Conservation (phyloP, 2,888 invertebrate species). For the Prosapia bicincta region DNA sequence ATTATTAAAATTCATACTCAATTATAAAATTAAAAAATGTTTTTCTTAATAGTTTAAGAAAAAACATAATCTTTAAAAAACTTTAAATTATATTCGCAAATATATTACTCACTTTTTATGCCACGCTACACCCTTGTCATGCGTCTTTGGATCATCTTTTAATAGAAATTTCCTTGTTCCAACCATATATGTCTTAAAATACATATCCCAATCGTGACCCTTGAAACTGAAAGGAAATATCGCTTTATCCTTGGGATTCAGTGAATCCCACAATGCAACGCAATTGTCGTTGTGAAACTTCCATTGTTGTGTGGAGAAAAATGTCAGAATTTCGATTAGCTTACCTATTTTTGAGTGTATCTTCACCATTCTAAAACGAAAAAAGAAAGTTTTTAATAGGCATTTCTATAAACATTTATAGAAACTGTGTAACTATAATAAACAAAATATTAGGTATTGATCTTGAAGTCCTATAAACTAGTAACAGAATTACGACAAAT, state of each 20-base stretch:
- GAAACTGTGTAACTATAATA: no score
- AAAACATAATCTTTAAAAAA: no score
- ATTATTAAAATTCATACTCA: no score
- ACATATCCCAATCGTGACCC: neutral
- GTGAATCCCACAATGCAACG: conserved; percentile 50
- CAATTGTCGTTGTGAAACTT: conserved; percentile 60
- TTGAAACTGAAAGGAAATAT: neutral
- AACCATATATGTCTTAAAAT: neutral
- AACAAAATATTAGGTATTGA: no score
- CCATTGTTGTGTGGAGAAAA: conserved; percentile 81
- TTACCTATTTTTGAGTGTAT: conserved; percentile 71
- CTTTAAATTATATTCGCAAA: no score
- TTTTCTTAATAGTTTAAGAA: no score
- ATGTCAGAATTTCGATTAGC: conserved; percentile 67
- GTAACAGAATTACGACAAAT: no score
- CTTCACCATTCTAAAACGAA: conserved; percentile 60
- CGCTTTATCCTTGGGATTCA: neutral
- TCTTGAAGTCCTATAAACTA: no score
- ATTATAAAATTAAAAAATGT: no score
- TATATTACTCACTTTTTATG: neutral
- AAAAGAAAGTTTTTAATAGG: no score
- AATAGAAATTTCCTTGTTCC: neutral
- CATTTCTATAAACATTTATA: no score
- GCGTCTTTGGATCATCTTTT: neutral
- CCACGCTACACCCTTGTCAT: neutral